Evolutionary conservation across 1,140 invertebrate species (phyloP), one percentile per base, ranked within the genome.

Genomic region (Druon quercuslanigerum): DNA sequence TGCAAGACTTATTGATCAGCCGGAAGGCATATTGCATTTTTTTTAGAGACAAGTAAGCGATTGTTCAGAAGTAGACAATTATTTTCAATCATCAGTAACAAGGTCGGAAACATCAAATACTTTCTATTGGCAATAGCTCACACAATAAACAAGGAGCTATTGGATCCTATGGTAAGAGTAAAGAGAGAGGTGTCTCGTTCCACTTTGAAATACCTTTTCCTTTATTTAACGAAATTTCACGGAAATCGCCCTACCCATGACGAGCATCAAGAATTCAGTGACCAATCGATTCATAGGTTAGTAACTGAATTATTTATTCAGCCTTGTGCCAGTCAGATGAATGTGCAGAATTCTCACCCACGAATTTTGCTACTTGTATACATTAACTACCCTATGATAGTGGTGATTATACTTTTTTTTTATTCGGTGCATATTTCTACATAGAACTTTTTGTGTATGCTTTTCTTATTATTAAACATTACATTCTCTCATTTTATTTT

Each of bases 1-100:
- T 75, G 20, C 52, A 51, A 19, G 70, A 79, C 51, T 79, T 72
- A 75, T 75, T 51, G 56, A 3, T n/a, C 72, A 72, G 50, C 70
- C 19, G 50, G 71, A 72, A 72, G 19, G 46, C n/a, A 19, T 16
- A 20, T 72, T 46, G 33, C 50, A 50, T 72, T 72, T 19, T 51
- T 50, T 20, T 20, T 51, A 50, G 71, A 33, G 46, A 50, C 72
- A 81, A 79, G 60, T 54, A 54, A 17, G 11, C 52, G 52, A 54
- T 54, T 54, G 52, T 4, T 54, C n/a, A 54, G 52, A 54, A 54
- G 52, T n/a, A 54, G n/a, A 54, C 52, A 54, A 54, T 54, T 54
- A 19, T 54, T 54, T 54, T 17, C 52, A 54, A 19, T 54, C 52
- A 9, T 19, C 52, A 17, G 9, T 54, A 54, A 54, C 52, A 17